Evolutionary conservation across 2,113 vertebrate species (phyloP), one percentile per base, ranked within the genome.

Genomic region (Antechinus flavipes): DNA sequence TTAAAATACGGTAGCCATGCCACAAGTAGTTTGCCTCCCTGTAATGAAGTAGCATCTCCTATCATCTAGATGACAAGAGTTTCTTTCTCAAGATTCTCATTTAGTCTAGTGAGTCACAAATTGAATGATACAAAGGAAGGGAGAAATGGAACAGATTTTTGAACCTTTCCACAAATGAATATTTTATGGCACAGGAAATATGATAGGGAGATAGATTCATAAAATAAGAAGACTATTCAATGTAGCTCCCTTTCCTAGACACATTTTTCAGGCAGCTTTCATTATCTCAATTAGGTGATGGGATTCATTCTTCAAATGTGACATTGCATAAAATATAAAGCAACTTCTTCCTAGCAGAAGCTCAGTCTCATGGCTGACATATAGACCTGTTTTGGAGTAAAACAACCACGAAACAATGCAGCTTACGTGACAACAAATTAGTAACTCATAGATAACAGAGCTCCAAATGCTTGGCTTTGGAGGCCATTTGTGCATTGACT

Each of bases 401-500:
- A 93, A 11, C 93, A 96, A 90, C 93, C 68, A 53, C 92, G 95
- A 93, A 96, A 76, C 90, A 55, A 92, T 94, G 90, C 58, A 92
- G 52, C 54, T 3, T 96, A 54, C 84, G 54, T 49, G 91, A 95
- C 97, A 96, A 84, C 96, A 96, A 98, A 96, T 97, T 47, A 96
- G 92, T 95, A 94, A 50, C 52, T 3, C 54, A 90, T 92, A 97
- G 96, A 97, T 97, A 98, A 95, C 91, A 91, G 47, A 95, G 90
- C 96, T 97, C 95, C 94, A 90, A 14, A 89, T 93, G 92, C 94
- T 94, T 95, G 95, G 56, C 97, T 98, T 96, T 96, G 97, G 98
- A 98, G 94, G 97, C 97, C 61, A 19, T 95, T 94, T 95, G 94
- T 0, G 0, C 23, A 11, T 92, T 92, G 19, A 96, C 42, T 91